phyloP scores from a whole-genome alignment of 1,140 invertebrate genomes.

The Pseudoatta argentina region DNA sequence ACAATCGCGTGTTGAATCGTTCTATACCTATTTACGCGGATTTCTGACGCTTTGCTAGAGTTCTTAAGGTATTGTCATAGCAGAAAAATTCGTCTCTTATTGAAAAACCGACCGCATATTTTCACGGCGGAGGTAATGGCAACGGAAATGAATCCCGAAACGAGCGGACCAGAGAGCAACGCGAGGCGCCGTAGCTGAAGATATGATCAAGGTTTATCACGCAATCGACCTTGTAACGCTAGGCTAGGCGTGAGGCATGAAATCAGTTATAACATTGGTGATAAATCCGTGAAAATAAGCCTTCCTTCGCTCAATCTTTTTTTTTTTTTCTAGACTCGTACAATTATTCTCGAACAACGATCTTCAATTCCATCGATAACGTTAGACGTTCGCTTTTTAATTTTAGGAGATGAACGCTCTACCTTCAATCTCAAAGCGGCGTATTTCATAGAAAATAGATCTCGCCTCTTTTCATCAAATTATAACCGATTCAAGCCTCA shows the following conservation, averaged over 20 bases:
- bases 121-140: constrained; percentile 34
- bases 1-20: not conserved
- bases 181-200: constrained; percentile 22
- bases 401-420: not conserved
- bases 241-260: not conserved
- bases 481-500: constrained; percentile 5
- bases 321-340: not conserved
- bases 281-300: constrained; percentile 1
- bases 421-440: not conserved
- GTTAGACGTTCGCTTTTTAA: not conserved
- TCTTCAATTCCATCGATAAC: not conserved
- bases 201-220: constrained; percentile 33
- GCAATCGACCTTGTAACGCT: constrained; percentile 2
- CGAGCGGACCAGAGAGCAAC: constrained; percentile 30
- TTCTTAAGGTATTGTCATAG: constrained; percentile 6
- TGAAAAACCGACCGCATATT: not conserved
- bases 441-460: not conserved
- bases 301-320: not conserved
- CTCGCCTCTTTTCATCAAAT: not conserved
- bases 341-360: not conserved
- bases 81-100: not conserved
- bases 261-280: constrained; percentile 18
- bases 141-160: constrained; percentile 14
- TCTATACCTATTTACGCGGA: not conserved
- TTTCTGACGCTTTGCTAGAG: not conserved